These are phyloP conservation scores for Subacronicta megacephala DNA, from an alignment of 2,888 invertebrate genomes.

Conservation along the genomic window DNA sequence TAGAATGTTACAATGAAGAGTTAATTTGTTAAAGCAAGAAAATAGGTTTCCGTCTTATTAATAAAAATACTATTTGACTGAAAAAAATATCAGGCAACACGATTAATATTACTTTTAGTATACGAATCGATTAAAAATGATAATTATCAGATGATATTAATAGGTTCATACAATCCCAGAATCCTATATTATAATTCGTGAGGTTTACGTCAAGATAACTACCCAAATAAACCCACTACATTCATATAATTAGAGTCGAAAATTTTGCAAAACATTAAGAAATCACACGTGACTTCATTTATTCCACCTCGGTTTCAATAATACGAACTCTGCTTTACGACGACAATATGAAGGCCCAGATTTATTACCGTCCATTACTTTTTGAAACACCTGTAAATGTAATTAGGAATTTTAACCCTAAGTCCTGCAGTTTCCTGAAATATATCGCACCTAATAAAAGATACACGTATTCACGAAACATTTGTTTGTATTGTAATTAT, in stretches of 20 bases:
- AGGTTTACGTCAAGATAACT: too few relatives aligned
- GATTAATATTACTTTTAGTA: too few relatives aligned
- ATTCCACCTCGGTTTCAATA: slow-evolving; percentile 24
- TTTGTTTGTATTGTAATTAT: slow-evolving; percentile 7
- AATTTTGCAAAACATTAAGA: slow-evolving; percentile 25
- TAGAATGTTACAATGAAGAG: slow-evolving; percentile 26
- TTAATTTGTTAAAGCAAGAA: slow-evolving; percentile 20
- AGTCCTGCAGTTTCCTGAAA: too few relatives aligned
- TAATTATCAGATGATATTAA: too few relatives aligned
- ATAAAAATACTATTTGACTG: too few relatives aligned
- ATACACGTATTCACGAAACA: neutral
- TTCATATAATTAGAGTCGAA: slow-evolving; percentile 19
- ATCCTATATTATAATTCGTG: too few relatives aligned
- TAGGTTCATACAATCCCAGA: too few relatives aligned
- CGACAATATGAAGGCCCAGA: slow-evolving; percentile 4
- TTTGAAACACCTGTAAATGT: slow-evolving; percentile 5
- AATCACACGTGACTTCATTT: slow-evolving; percentile 20
- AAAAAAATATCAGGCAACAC: too few relatives aligned
- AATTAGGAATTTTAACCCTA: slow-evolving; percentile 7
- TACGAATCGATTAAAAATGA: too few relatives aligned
- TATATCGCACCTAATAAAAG: neutral
- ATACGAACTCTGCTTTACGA: slow-evolving; percentile 36
- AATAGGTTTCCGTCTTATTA: slow-evolving; percentile 13
- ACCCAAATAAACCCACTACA: too few relatives aligned
- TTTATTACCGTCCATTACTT: neutral